Conservation (phyloP, 2,113 vertebrate genomes). For the Alligator sinensis region DNA sequence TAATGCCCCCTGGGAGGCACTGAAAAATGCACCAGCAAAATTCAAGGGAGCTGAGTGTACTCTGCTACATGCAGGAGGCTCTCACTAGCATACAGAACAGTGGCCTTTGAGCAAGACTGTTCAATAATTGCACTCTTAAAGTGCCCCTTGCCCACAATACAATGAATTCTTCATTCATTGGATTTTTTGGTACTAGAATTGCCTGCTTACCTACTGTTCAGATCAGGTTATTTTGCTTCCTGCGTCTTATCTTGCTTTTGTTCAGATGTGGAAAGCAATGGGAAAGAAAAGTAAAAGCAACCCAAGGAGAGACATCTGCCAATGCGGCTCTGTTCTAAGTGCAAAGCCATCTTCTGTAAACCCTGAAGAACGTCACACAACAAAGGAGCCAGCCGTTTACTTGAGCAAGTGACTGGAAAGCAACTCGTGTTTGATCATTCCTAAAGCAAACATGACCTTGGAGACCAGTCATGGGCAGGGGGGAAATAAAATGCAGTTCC, state of each 20-base stretch:
- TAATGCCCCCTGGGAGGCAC: background rate
- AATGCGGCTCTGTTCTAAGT: background rate
- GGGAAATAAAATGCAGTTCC: background rate
- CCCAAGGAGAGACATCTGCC: background rate
- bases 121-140: background rate
- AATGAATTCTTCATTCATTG: background rate
- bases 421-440: accelerated
- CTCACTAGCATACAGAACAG: background rate
- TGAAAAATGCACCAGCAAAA: background rate
- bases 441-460: background rate
- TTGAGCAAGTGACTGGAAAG: background rate
- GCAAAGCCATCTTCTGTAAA: background rate
- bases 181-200: background rate
- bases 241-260: background rate
- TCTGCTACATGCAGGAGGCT: background rate
- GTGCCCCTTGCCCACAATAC: accelerated
- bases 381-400: background rate
- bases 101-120: background rate
- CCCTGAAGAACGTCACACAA: background rate
- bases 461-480: accelerated
- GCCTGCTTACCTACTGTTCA: background rate
- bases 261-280: background rate
- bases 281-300: background rate
- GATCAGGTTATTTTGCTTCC: background rate
- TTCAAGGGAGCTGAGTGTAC: background rate